phyloP scores from a whole-genome alignment of 2,113 vertebrate species.

The Thryonomys swinderianus region DNA sequence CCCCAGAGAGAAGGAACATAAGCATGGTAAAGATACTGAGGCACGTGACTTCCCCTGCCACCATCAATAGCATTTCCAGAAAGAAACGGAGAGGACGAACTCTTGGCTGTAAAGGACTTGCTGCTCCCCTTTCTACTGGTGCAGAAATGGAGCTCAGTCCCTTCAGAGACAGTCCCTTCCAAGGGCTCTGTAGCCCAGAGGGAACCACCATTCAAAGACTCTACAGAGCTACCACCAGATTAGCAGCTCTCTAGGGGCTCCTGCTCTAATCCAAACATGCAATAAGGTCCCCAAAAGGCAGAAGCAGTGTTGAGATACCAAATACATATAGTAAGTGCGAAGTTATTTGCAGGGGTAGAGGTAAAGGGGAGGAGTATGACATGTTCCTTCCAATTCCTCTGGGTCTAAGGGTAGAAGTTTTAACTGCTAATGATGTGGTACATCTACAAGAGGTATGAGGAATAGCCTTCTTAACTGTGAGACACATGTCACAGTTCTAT shows the following conservation, averaged over 20 bases:
- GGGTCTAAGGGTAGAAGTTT: not conserved
- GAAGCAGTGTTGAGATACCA: not conserved
- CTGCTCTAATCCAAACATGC: not conserved
- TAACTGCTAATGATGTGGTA: not conserved
- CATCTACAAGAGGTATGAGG: not conserved
- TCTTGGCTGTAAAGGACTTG: not conserved
- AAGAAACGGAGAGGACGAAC: slow-evolving; percentile 29
- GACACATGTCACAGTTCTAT: not conserved
- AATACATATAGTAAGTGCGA: not conserved
- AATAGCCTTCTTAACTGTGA: not conserved
- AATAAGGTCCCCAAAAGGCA: not conserved
- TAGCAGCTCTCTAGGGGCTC: not conserved
- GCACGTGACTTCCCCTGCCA: not conserved
- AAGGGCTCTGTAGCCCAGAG: not conserved
- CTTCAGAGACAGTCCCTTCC: not conserved
- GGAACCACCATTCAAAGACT: not conserved
- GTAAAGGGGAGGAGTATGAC: not conserved
- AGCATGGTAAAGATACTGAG: not conserved
- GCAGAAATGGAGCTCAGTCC: not conserved
- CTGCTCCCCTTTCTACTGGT: not conserved
- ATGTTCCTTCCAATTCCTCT: not conserved
- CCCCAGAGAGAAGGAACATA: not conserved
- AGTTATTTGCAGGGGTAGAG: not conserved
- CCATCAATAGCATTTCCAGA: not conserved
- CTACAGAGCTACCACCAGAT: not conserved